phyloP scores from a whole-genome alignment of 2,797 vertebrate genomes.

The Fistularia tabacaria region DNA sequence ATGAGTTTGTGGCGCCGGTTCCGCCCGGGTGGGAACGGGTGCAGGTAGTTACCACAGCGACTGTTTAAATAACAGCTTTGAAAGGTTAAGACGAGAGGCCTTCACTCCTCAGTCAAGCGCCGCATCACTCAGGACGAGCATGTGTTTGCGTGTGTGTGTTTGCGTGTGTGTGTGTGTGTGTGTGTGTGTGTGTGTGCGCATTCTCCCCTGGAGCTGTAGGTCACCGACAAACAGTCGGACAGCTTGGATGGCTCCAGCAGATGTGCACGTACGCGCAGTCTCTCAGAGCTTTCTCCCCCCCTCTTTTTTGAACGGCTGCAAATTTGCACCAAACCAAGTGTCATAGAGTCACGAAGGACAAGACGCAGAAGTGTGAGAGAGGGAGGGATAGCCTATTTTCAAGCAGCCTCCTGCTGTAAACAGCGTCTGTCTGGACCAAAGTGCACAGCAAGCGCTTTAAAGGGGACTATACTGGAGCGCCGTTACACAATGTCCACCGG shows the following conservation, averaged over 20 bases:
- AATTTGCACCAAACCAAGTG: slow-evolving; percentile 1
- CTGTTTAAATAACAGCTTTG: not conserved
- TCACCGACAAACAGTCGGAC: slow-evolving; percentile 41
- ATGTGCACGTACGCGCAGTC: slow-evolving; percentile 7
- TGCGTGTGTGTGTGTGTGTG: not conserved
- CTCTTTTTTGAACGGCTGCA: not conserved
- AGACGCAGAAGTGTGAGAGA: not conserved
- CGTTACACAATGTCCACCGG: not conserved
- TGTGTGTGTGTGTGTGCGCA: not conserved
- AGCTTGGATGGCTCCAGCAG: slow-evolving; percentile 30
- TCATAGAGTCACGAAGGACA: not conserved
- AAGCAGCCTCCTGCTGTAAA: too few relatives aligned
- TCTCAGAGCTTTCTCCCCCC: slow-evolving; percentile 12
- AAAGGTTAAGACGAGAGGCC: too few relatives aligned
- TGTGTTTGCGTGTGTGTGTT: not conserved
- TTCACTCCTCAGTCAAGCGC: too few relatives aligned
- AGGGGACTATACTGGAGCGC: not conserved
- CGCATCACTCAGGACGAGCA: too few relatives aligned
- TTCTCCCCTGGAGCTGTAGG: slow-evolving; percentile 57
- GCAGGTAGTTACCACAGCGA: not conserved
- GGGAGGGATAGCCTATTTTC: not conserved
- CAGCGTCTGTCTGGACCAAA: not conserved
- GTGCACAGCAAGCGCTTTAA: not conserved
- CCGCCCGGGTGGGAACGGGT: too few relatives aligned
- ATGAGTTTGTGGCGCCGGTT: not conserved